Conservation (phyloP, 2,888 invertebrate genomes). For the Cerceris rybyensis region DNA sequence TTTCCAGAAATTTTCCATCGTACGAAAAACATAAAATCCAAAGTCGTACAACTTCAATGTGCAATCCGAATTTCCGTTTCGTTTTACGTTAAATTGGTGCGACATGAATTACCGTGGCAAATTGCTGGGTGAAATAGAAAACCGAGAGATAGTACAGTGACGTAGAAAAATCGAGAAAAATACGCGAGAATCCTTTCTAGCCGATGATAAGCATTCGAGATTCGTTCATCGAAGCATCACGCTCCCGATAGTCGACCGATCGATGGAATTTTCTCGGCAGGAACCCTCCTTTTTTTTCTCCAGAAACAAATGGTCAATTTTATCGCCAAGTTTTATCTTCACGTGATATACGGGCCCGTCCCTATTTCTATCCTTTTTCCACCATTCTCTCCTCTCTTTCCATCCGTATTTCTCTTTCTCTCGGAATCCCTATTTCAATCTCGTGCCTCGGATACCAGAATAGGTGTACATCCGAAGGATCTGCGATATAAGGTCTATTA, state of each 20-base stretch:
- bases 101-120: no score
- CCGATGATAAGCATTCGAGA: constrained; percentile 14
- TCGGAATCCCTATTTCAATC: constrained; percentile 40
- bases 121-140: background rate
- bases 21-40: no score
- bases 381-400: background rate
- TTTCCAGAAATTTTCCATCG: no score
- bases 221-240: constrained; percentile 19
- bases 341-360: constrained; percentile 35
- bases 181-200: constrained; percentile 1
- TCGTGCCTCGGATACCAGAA: constrained; percentile 26
- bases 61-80: no score
- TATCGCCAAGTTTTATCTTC: constrained; percentile 52
- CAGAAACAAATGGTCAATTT: constrained; percentile 55
- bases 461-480: constrained; percentile 25
- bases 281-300: constrained; percentile 17
- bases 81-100: no score
- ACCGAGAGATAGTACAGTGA: background rate
- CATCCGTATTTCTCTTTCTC: background rate
- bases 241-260: constrained; percentile 16
- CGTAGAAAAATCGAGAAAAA: background rate
- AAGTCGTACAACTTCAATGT: no score
- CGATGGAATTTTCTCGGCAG: constrained; percentile 33
- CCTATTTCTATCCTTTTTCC: background rate
- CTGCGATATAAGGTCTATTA: constrained; percentile 44